Evolutionary conservation across 2,888 invertebrate species (phyloP), one percentile per base, ranked within the genome.

Genomic region (Enchytraeus crypticus): DNA sequence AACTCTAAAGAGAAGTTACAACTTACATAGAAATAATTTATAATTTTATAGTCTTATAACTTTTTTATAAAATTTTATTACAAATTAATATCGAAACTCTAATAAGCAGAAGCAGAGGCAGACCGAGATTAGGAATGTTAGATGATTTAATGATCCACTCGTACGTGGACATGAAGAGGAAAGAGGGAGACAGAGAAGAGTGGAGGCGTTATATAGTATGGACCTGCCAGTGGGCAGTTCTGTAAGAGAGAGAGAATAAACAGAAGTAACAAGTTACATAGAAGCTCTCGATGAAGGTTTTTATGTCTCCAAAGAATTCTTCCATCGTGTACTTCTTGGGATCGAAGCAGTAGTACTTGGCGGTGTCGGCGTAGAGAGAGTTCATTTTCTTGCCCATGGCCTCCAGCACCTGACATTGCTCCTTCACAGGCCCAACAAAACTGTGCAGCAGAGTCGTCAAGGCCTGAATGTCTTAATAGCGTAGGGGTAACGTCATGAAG

Each of bases 341-440:
- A 74, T 97, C 95, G 78, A 97, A 96, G 1, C 88, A 85, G 79
- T 86, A 96, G 78, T 88, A 97, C 72, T 92, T 92, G 0, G 90
- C 87, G 11, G 96, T 81, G 53, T 88, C 88, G 3, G 84, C 84
- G 81, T 88, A 97, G 0, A 92, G 80, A 11, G 84, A 85, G 67
- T 90, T 90, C 89, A 97, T 92, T 76, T 92, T 91, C 70, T 88
- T 87, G 80, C 87, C 89, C 95, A 97, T 96, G 59, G 89, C 90
- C 73, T 89, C 88, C 64, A 98, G 81, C 0, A 96, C 85, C 74
- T 90, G 89, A 75, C 88, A 88, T 69, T 95, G 90, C 64, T 88
- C 87, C 11, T 88, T 84, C 0, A 95, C 92, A 65, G 88, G 88
- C 59, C 83, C 82, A 0, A 89, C 85, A 79, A 92, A 92, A 21